These are phyloP conservation scores for Nemopilema nomurai DNA, from an alignment of 30 jellyfish, hydroid and myxozoan species.

Conservation along the genomic window DNA sequence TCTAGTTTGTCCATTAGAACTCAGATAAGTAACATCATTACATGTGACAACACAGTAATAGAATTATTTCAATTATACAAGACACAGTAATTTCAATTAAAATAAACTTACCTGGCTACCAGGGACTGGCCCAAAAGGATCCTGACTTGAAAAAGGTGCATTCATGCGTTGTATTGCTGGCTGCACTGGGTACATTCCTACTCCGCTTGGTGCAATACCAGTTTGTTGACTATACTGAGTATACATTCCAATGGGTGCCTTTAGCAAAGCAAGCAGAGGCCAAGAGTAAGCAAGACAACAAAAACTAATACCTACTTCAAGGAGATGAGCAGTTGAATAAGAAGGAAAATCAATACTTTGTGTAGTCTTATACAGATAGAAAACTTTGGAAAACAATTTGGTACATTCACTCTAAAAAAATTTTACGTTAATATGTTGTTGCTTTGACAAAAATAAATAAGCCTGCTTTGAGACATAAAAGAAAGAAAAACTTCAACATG, in stretches of 20 bases:
- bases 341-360: too few relatives aligned
- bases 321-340: too few relatives aligned
- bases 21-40: too few relatives aligned
- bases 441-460: neutral
- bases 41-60: neutral
- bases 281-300: too few relatives aligned
- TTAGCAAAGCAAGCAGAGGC: neutral
- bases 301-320: too few relatives aligned
- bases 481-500: neutral
- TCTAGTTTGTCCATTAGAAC: neutral
- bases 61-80: neutral
- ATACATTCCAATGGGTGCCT: slow-evolving; percentile 64
- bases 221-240: slow-evolving; percentile 58
- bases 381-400: too few relatives aligned
- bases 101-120: slow-evolving; percentile 69
- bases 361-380: too few relatives aligned
- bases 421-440: neutral
- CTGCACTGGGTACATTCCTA: slow-evolving; percentile 36
- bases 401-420: too few relatives aligned
- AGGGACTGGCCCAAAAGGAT: slow-evolving; percentile 88
- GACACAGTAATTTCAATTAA: neutral
- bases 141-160: slow-evolving; percentile 55
- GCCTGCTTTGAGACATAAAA: too few relatives aligned
- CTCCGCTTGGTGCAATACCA: slow-evolving; percentile 30
- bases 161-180: neutral